Evolutionary conservation across 2,113 vertebrate genomes (phyloP), one percentile per base, ranked within the genome.

Genomic region (Rhinolophus ferrumequinum): DNA sequence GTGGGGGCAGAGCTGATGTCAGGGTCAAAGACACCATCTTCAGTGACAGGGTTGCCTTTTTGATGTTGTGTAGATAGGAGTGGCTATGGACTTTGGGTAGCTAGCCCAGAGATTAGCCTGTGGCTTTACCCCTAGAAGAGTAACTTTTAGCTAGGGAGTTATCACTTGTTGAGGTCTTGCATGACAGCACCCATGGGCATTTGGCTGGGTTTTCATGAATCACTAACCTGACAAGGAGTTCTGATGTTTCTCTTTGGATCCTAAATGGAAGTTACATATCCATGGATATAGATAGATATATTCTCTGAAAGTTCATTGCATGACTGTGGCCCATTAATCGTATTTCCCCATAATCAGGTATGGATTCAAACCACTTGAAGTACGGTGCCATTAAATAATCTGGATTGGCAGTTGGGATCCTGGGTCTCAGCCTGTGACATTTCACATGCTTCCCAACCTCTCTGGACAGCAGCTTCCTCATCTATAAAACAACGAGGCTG

Each of bases 141-240:
- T 81, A 89, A 44, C 44, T 77, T 47, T 80, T 81, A 73, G 69
- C 62, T 58, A 75, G 26, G 80, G 69, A 83, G 41, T 83, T 93
- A 18, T 82, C 10, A 38, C 35, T 96, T 95, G 35, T 56, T 38
- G 16, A 80, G 76, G 35, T 58, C 73, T 94, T 83, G 16, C 41
- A 9, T 88, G 77, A 62, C 21, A 73, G 72, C 52, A 50, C 21
- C 41, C 47, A 6, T 67, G 28, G 70, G 24, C 35, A 38, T 88
- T 82, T 96, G 64, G 47, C 66, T 77, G 75, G 66, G 64, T 60
- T 80, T 84, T 88, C 38, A 66, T 67, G 82, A 95, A 93, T 96
- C 73, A 50, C 38, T 72, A 88, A 81, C 38, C 9, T 54, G n/a
- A 62, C 21, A 64, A 15, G 44, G 19, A 81, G 15, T 84, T 89